Conservation (phyloP, 2,888 invertebrate genomes). For the Caenorhabditis zanzibari region DNA sequence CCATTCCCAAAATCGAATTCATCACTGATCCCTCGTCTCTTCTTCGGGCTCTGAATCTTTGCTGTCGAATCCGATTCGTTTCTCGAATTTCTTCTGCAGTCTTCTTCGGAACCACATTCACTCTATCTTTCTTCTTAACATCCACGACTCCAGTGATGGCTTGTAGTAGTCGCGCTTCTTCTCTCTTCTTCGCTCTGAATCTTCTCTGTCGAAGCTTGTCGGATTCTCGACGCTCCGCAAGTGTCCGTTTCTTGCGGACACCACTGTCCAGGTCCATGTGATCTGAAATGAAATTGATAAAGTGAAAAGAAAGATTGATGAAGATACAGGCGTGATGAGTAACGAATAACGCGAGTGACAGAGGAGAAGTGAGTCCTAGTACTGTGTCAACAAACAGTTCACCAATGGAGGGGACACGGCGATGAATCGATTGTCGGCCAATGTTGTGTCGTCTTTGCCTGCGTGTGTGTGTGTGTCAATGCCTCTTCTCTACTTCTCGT, state of each 20-base stretch:
- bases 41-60: conserved; percentile 39
- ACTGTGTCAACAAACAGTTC: conserved; percentile 61
- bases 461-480: conserved; percentile 20
- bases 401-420: conserved; percentile 18
- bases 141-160: conserved; percentile 16
- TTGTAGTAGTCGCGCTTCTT: conserved; percentile 32
- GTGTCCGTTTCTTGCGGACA: conserved; percentile 38
- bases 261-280: conserved; percentile 32
- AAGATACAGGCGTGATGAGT: conserved; percentile 10
- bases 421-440: conserved; percentile 46
- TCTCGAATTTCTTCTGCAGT: conserved; percentile 50
- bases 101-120: conserved; percentile 6
- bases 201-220: conserved; percentile 55
- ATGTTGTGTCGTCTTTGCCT: conserved; percentile 16
- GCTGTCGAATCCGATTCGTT: conserved; percentile 51
- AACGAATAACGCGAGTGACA: conserved; percentile 17
- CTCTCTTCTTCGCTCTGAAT: conserved; percentile 56
- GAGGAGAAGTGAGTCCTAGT: conserved; percentile 8
- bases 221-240: conserved; percentile 49
- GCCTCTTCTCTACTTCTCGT: conserved; percentile 13
- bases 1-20: not conserved
- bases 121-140: conserved; percentile 26
- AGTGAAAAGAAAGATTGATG: conserved; percentile 4
- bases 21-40: conserved; percentile 6
- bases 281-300: not conserved